phyloP scores from a whole-genome alignment of 2,888 invertebrate species.

The Oasisia sp. region DNA sequence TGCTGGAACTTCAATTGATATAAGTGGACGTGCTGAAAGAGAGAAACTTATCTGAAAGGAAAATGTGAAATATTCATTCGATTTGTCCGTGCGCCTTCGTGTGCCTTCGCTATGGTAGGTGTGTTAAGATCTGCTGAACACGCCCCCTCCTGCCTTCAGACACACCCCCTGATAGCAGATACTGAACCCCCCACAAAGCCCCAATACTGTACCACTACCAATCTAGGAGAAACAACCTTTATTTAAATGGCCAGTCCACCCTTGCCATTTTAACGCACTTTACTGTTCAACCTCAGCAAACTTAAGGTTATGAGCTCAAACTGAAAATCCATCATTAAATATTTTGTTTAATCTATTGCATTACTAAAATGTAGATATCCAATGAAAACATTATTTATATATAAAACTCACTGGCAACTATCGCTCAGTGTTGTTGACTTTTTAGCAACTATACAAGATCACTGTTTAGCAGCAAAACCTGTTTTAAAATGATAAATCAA shows the following conservation, averaged over 20 bases:
- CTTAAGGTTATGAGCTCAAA: no score
- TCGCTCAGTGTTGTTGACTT: no score
- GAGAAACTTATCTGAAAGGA: neutral
- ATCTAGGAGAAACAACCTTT: neutral
- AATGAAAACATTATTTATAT: no score
- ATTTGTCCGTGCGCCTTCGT: neutral
- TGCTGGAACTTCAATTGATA: neutral
- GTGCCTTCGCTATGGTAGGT: neutral
- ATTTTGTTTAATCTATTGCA: no score
- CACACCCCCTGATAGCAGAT: neutral
- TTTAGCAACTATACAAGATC: no score
- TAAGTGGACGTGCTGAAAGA: neutral
- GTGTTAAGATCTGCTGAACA: neutral
- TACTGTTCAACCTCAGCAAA: no score
- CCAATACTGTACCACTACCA: neutral
- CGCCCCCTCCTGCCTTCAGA: neutral
- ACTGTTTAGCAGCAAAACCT: no score
- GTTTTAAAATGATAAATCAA: no score
- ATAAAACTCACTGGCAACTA: no score
- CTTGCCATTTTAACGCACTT: no score
- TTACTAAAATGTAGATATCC: no score
- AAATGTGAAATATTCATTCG: neutral
- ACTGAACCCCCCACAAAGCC: conserved; percentile 3
- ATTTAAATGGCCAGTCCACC: neutral
- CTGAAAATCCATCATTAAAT: no score